Evolutionary conservation across 2,888 invertebrate species (phyloP), one percentile per base, ranked within the genome.

Genomic region (Xanthia togata): DNA sequence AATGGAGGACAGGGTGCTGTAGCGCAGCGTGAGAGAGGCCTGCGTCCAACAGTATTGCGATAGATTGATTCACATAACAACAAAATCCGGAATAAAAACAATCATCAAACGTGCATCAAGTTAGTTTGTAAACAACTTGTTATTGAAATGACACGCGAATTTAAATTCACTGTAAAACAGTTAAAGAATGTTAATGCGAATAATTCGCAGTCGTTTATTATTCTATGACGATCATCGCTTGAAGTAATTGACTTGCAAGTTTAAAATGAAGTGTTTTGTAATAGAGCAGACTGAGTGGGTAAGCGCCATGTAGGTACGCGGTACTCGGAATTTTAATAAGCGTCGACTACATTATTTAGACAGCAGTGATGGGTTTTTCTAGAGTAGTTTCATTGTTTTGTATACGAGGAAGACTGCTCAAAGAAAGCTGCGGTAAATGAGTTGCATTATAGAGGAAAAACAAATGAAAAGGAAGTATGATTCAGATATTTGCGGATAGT

Each of bases 161-260:
- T 70, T 31, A 55, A 68, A 71, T 41, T 70, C 62, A 23, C 20
- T 12, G 6, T 44, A 63, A 64, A 68, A 82, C 78, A 23, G 59
- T 38, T 12, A 47, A 57, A 26, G 67, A 82, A 83, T 79, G 4
- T 82, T 68, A 78, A 73, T 64, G 23, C 59, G 53, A 63, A 68
- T 65, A 41, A 79, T 70, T 78, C 62, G 57, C 20, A 38, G 38
- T 73, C 74, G 69, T 87, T 89, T 82, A 84, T 85, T 87, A 89
- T 90, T 84, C 88, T 41, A 67, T 20, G 59, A 69, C 53, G 78
- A 50, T 64, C 44, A 73, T 64, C 75, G 65, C 74, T 79, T 83
- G 81, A 70, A 76, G 76, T 78, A 86, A 88, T 85, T 87, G 83
- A 69, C 69, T 79, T 73, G 71, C 70, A 83, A 85, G 87, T 86